Evolutionary conservation across 2,797 vertebrate genomes (phyloP).

Genomic region (Rhincodon typus): DNA sequence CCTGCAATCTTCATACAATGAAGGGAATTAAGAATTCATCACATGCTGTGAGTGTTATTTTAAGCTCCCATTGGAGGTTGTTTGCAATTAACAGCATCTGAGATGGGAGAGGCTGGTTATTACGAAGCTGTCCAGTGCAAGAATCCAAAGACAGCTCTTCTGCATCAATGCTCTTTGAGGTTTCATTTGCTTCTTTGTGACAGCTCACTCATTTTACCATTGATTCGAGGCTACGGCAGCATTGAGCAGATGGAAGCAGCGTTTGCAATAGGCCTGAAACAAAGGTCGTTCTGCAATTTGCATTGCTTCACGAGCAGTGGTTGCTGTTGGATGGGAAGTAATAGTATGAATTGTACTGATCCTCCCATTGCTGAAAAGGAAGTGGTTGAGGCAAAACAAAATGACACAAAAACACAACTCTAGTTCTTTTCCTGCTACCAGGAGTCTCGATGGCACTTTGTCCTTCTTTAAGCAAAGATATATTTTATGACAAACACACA

Average conservation of each 20-base stretch:
- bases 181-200: background rate
- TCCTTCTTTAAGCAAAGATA: background rate
- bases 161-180: background rate
- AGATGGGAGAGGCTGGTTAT: background rate
- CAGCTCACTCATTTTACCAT: background rate
- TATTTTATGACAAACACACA: background rate
- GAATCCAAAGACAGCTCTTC: background rate
- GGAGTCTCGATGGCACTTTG: background rate
- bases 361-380: background rate
- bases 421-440: background rate
- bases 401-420: background rate
- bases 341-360: background rate
- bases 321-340: background rate
- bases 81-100: background rate
- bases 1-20: conserved; percentile 15
- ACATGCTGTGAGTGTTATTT: background rate
- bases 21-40: background rate
- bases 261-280: background rate
- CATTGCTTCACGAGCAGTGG: background rate
- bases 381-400: conserved; percentile 12
- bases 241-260: background rate
- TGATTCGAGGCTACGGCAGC: background rate
- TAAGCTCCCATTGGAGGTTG: background rate
- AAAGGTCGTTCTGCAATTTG: background rate
- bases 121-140: background rate